These are phyloP conservation scores for Poeciliopsis infans DNA, from an alignment of 2,797 vertebrate species.

Conservation along the genomic window DNA sequence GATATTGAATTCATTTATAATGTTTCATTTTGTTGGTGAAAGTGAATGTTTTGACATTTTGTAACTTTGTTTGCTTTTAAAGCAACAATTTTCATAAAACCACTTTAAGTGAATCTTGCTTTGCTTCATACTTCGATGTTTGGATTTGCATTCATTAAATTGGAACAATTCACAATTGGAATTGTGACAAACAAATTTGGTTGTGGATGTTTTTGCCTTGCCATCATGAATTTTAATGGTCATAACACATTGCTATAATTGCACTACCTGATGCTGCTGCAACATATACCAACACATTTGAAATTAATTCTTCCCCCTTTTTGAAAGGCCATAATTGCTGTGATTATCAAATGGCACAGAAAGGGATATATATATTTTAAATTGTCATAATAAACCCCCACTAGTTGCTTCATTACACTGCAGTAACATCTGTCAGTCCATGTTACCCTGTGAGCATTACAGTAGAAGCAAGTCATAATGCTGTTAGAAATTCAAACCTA, in stretches of 20 bases:
- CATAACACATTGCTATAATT: neutral
- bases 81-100: neutral
- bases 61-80: neutral
- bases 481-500: neutral
- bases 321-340: neutral
- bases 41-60: fast-evolving
- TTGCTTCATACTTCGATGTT: neutral
- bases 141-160: neutral
- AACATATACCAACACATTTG: neutral
- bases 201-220: too few relatives aligned
- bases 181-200: neutral
- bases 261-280: neutral
- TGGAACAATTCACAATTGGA: neutral
- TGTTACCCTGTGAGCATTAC: neutral
- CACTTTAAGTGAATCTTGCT: neutral
- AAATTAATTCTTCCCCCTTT: neutral
- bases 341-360: neutral
- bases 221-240: too few relatives aligned
- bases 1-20: neutral
- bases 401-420: too few relatives aligned
- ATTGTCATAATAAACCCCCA: neutral
- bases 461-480: neutral
- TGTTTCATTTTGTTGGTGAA: neutral
- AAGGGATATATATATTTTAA: neutral
- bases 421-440: neutral